Percentiles rank a stretch among this genome's conserved stretches.
Evolutionary conservation across 2,797 vertebrate genomes (phyloP).

Genomic region (Falco novaeseelandiae): DNA sequence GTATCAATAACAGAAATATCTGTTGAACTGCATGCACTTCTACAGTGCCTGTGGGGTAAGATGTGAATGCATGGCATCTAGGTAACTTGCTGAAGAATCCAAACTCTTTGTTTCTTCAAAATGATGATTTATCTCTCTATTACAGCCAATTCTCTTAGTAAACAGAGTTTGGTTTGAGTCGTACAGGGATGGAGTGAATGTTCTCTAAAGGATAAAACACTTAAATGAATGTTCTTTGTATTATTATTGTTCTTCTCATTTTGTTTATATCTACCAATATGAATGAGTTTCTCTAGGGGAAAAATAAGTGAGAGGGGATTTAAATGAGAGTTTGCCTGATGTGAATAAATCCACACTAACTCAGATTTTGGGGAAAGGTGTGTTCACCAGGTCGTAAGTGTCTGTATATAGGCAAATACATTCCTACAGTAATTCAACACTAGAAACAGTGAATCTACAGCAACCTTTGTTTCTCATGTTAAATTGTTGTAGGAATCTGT

Average conservation of each 20-base stretch:
- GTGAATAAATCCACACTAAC: not conserved
- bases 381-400: not conserved
- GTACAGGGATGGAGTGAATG: not conserved
- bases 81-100: not conserved
- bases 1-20: not conserved
- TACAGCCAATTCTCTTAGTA: not conserved
- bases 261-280: not conserved
- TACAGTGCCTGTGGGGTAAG: not conserved
- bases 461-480: too few species aligned
- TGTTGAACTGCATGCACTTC: not conserved
- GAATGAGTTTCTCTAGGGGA: not conserved
- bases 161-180: constrained; percentile 2
- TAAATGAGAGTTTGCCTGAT: not conserved
- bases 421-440: accelerated
- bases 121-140: not conserved
- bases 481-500: not conserved
- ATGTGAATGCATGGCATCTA: not conserved
- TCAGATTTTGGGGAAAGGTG: not conserved
- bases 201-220: not conserved
- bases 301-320: not conserved
- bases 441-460: too few species aligned
- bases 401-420: not conserved
- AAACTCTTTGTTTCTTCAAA: not conserved
- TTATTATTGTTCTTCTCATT: not conserved
- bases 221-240: not conserved